Base-by-base conservation (phyloP, 2,888 invertebrate species). In the Troides oblongomaculatus region DNA sequence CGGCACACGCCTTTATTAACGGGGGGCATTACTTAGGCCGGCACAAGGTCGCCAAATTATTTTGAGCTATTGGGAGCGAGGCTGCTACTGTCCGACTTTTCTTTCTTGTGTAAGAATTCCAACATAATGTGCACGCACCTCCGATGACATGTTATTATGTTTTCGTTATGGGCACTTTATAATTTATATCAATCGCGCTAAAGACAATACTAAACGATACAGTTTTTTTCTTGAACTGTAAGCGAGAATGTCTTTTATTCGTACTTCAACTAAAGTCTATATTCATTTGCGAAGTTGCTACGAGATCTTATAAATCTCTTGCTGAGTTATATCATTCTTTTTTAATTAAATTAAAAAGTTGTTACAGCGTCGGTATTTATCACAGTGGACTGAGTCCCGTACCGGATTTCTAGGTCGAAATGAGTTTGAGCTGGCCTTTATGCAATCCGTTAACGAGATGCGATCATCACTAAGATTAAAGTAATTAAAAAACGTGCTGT, bases 51-150 rank as follows among this genome's bases (percentile, higher is more conserved):
- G 80, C 81, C 79, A 88, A 87, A 89, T 88, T 61, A 69, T 69
- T 46, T 88, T 83, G 84, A 85, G 84, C 80, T 85, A 91, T 90
- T 89, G 85, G 81, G 90, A 86, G 86, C 90, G 81, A 90, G 89
- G 90, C 82, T 87, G 78, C 72, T 72, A 74, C 78, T 69, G 71
- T 80, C 83, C 62, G 74, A 74, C 72, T 77, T 76, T 87, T 86
- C 84, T 86, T 83, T 86, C 79, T 87, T 86, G 82, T 76, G 82
- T 83, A 86, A 87, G 77, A 75, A 72, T 72, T 71, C 71, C 72
- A 71, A 67, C 70, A 75, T 78, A 78, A 81, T 82, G 78, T 74
- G 79, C 80, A 78, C 83, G 82, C 84, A 81, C 79, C 80, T 80
- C 77, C 71, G 81, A 79, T 76, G 79, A 84, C 81, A 84, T 85